phyloP scores from a whole-genome alignment of 2,797 vertebrate genomes.

The Loris lydekkerianus region DNA sequence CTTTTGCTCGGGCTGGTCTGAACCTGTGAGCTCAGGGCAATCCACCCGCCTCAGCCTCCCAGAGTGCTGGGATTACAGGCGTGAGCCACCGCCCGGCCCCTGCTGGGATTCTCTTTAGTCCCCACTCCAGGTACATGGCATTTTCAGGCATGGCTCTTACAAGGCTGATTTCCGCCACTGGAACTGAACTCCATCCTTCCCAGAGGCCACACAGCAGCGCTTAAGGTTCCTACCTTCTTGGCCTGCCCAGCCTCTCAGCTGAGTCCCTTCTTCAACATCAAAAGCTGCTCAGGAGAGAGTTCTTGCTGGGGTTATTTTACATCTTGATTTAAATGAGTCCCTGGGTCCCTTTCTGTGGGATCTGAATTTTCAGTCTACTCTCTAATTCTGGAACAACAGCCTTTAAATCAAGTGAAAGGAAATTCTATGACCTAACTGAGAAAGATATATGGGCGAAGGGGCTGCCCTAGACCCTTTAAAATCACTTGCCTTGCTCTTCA shows the following conservation, averaged over 20 bases:
- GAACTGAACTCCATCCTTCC: neutral
- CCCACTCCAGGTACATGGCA: neutral
- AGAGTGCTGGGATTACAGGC: too few relatives aligned
- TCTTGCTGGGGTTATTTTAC: neutral
- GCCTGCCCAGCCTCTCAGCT: neutral
- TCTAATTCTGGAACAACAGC: neutral
- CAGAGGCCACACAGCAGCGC: neutral
- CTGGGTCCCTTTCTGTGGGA: neutral
- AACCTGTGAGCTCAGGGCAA: too few relatives aligned
- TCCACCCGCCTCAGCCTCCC: too few relatives aligned
- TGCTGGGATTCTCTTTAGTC: neutral
- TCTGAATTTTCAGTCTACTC: neutral
- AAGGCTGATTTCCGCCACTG: neutral
- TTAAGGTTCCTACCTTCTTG: neutral
- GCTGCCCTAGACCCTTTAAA: neutral
- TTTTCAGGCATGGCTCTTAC: neutral
- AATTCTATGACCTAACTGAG: neutral
- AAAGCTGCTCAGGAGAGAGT: neutral
- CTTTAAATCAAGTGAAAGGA: slow-evolving; percentile 22
- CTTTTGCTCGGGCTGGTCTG: too few relatives aligned
- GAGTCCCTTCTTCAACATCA: neutral
- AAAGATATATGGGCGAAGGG: neutral
- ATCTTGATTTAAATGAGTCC: neutral
- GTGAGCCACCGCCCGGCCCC: too few relatives aligned
- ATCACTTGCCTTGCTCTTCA: neutral